Conservation (phyloP, 2,797 vertebrate genomes). For the Psittacula echo region DNA sequence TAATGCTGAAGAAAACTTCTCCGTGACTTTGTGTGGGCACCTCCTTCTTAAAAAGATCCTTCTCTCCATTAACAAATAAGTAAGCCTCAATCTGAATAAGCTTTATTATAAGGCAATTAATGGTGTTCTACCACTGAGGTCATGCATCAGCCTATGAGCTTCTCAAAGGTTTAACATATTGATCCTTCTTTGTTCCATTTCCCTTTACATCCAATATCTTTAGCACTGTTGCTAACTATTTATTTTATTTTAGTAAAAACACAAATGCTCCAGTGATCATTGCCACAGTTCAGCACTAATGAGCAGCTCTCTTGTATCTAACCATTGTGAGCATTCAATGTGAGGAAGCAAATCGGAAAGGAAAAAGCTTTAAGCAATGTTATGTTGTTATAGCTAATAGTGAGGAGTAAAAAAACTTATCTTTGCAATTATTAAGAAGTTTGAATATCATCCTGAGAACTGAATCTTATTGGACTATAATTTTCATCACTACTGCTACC, state of each 20-base stretch:
- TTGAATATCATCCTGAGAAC: background rate
- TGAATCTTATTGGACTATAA: background rate
- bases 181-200: conserved; percentile 34
- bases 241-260: conserved; percentile 59
- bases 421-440: conserved; percentile 23
- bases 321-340: background rate
- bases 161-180: conserved; percentile 23
- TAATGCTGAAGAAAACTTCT: background rate
- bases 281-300: conserved; percentile 34
- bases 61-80: background rate
- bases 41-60: background rate
- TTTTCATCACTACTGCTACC: background rate
- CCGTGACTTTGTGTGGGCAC: background rate
- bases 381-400: background rate
- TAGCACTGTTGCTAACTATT: conserved; percentile 28
- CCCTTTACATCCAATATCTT: background rate
- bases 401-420: background rate
- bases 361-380: background rate
- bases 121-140: background rate
- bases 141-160: background rate
- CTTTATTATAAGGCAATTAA: background rate
- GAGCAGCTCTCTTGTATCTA: conserved; percentile 28
- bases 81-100: background rate
- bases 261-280: conserved; percentile 33
- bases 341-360: background rate